Percentiles rank a stretch among this genome's conserved stretches.
These are phyloP conservation scores for Microplitis demolitor DNA, from an alignment of 1,140 invertebrate genomes.

Conservation along the genomic window DNA sequence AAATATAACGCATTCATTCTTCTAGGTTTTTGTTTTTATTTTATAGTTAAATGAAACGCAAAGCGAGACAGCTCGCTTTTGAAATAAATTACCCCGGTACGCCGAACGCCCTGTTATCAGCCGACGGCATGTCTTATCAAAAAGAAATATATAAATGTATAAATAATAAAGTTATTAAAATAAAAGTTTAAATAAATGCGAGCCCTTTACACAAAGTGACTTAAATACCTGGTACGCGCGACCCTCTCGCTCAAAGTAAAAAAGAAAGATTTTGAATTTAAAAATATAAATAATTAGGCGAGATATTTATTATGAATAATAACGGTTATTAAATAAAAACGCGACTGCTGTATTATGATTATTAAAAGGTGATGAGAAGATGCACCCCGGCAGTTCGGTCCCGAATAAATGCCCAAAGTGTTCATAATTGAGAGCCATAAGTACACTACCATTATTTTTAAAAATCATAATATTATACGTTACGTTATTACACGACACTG, in stretches of 20 bases:
- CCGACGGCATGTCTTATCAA: conserved; percentile 31
- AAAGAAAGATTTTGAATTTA: neutral
- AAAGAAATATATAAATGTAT: neutral
- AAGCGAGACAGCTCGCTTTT: conserved; percentile 53
- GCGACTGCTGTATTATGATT: neutral
- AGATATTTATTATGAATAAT: neutral
- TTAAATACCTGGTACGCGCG: conserved; percentile 45
- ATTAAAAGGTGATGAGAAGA: neutral
- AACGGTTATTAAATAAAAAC: neutral
- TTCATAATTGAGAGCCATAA: conserved; percentile 48
- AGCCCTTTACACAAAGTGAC: conserved; percentile 34
- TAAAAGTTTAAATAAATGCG: conserved; percentile 10
- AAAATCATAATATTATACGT: conserved; percentile 17
- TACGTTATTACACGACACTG: neutral
- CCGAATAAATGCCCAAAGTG: conserved; percentile 56
- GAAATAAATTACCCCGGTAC: conserved; percentile 43
- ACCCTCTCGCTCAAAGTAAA: conserved; percentile 21
- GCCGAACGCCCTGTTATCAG: conserved; percentile 55
- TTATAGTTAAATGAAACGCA: conserved; percentile 50
- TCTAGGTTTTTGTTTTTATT: conserved; percentile 48
- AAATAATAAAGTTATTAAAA: conserved; percentile 11
- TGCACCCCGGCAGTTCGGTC: conserved; percentile 43
- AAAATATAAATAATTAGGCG: neutral
- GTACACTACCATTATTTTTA: conserved; percentile 30
- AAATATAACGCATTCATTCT: conserved; percentile 50